Evolutionary conservation across 2,888 invertebrate species (phyloP).

Genomic region (Vanessa cardui): DNA sequence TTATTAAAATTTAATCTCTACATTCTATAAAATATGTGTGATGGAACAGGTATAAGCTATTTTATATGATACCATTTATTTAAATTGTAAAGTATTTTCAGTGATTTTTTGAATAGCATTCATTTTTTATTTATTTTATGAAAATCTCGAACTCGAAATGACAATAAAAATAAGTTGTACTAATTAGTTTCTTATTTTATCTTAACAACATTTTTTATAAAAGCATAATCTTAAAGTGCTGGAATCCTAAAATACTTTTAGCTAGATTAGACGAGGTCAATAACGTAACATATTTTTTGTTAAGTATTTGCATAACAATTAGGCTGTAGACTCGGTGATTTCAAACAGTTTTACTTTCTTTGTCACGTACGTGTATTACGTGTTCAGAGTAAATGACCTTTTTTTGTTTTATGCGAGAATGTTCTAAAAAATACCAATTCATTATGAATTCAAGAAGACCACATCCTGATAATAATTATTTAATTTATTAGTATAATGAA

Average conservation of each 20-base stretch:
- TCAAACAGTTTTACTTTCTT: constrained; percentile 14
- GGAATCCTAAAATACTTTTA: not conserved
- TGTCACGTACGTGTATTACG: constrained; percentile 12
- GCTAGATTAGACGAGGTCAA: not conserved
- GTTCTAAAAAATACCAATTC: constrained; percentile 10
- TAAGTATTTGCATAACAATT: constrained; percentile 28
- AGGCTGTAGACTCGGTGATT: constrained; percentile 15
- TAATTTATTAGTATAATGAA: too few relatives aligned
- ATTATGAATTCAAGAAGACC: constrained; percentile 10
- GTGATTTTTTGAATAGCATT: constrained; percentile 15
- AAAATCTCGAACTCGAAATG: constrained; percentile 15
- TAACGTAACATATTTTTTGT: constrained; percentile 13
- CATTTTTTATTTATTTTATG: constrained; percentile 17
- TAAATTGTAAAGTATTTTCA: too few relatives aligned
- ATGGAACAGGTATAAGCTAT: too few relatives aligned
- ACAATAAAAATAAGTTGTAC: constrained; percentile 14
- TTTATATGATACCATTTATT: too few relatives aligned
- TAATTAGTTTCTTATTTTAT: not conserved
- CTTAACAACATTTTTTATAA: too few relatives aligned
- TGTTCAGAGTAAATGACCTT: constrained; percentile 8
- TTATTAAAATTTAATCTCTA: not conserved
- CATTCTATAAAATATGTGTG: too few relatives aligned
- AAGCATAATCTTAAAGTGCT: too few relatives aligned
- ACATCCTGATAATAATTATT: not conserved
- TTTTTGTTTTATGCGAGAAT: constrained; percentile 10